Base-by-base conservation (phyloP, 2,113 vertebrate species). In the Polyodon spathula region DNA sequence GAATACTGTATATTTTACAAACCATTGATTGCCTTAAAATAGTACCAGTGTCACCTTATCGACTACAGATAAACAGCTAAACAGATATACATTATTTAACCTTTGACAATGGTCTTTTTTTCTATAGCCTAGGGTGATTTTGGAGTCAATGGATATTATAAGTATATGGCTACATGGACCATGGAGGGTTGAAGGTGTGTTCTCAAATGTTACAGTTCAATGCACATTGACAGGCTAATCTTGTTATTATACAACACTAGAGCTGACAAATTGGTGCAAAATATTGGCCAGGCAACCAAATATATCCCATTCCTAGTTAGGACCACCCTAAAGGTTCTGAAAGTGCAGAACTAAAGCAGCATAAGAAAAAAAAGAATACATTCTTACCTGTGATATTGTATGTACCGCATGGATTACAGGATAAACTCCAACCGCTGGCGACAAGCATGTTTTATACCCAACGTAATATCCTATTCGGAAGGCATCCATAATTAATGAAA, bases 381-480 rank as follows among this genome's bases (percentile, higher is more conserved):
- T 56, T 40, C 77, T 80, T 88, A 97, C 96, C 92, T 97, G 96
- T 64, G 91, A 71, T 50, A 97, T 77, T 8, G 94, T 97, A 65
- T 98, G 95, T 9, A 83, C 72, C 0, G 91, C 85, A 37, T 97
- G 94, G 7, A 91, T 78, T 56, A 89, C 88, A 0, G 94, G 93
- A 71, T 93, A 97, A 53, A 97, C 88, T 2, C 88, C 92, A 66
- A 94, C 86, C 0, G 89, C 81, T 44, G 85, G 81, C 2, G 95
- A 92, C 41, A 96, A 74, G 66, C 96, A 98, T 27, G 81, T 82
- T 0, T 86, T 88, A 78, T 89, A 96, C 40, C 95, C 95, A 61
- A 95, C 68, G 64, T 89, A 98, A 73, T 95, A 90, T 38, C 95
- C 95, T 37, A 97, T 83, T 78, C 94, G 92, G 67, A 98, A 93